A percentile compares a stretch with the other conserved stretches of the same genome.
phyloP scores from a whole-genome alignment of 2,113 vertebrate genomes.

The Irena cyanogastra region DNA sequence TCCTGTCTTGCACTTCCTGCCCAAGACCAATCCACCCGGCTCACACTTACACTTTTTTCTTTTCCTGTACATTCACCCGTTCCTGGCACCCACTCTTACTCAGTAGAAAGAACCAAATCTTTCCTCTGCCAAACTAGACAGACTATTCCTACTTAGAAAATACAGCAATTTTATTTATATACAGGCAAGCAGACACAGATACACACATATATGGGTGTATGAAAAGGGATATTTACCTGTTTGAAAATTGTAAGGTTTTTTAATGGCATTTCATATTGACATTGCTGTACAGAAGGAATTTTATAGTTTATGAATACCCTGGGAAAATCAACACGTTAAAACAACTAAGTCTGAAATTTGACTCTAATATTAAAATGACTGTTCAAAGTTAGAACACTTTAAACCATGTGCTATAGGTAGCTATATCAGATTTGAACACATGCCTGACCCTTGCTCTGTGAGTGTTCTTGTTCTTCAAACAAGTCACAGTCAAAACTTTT shows the following conservation, averaged over 20 bases:
- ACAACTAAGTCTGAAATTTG: not conserved
- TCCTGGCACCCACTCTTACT: not conserved
- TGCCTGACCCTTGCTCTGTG: accelerated
- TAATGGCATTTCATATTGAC: not conserved
- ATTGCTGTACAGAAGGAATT: not conserved
- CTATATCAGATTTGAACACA: not conserved
- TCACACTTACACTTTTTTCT: not conserved
- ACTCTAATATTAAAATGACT: not conserved
- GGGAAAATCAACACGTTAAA: not conserved
- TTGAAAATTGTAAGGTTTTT: not conserved
- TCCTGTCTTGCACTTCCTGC: not conserved
- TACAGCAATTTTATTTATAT: not conserved
- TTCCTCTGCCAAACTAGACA: not conserved
- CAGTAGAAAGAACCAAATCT: not conserved
- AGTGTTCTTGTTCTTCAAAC: not conserved
- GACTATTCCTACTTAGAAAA: not conserved
- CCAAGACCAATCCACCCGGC: accelerated
- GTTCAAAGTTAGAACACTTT: not conserved
- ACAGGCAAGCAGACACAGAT: not conserved
- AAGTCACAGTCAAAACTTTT: not conserved
- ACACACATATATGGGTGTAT: too few relatives aligned
- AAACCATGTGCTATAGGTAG: not conserved
- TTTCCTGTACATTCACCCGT: not conserved
- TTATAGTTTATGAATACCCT: not conserved
- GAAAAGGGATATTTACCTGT: not conserved